Evolutionary conservation across 2,113 vertebrate genomes (phyloP), one percentile per base, ranked within the genome.

Genomic region (Dunckerocampus dactyliophorus): DNA sequence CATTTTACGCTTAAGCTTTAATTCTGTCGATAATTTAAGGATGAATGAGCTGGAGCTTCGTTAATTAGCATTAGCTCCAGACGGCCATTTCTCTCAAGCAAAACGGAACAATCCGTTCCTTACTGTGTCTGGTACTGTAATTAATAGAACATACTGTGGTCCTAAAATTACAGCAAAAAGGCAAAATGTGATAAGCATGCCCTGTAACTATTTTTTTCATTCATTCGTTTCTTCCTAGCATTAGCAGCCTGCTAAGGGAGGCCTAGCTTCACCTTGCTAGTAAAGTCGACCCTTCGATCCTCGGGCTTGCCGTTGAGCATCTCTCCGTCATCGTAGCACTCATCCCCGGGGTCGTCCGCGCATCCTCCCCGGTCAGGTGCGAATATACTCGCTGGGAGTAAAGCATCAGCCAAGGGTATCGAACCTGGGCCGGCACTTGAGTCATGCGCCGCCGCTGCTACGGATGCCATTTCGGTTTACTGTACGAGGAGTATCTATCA

Each of bases 191-290:
- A 39, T 1, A 39, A 12, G 2, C 37, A 39, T 39, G 37, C 37
- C 11, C 9, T 9, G 8, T 39, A 39, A 39, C 9, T 39, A 11
- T 39, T 39, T 9, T 22, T 45, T 65, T 73, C 71, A 75, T 79
- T 76, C 62, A 69, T 76, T 65, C 77, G 75, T 84, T 61, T 16
- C 15, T 21, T 42, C 3, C 51, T 71, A 56, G 12, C 67, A 39
- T 45, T 76, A 76, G 79, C 75, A 10, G 42, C 31, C 15, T 17
- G 12, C 10, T 1, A 24, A 7, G 37, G 2, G 9, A 14, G 80
- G 82, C 77, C 82, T 92, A 92, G 92, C 90, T 91, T 93, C 93
- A 96, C 95, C 94, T 97, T 97, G 78, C 92, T 95, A 63, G 92
- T 95, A 74, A 94, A 93, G 84, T 97, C 95, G 20, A 95, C 82